Evolutionary conservation across 2,888 invertebrate species (phyloP), one percentile per base, ranked within the genome.

Genomic region (Drosophila emarginata): DNA sequence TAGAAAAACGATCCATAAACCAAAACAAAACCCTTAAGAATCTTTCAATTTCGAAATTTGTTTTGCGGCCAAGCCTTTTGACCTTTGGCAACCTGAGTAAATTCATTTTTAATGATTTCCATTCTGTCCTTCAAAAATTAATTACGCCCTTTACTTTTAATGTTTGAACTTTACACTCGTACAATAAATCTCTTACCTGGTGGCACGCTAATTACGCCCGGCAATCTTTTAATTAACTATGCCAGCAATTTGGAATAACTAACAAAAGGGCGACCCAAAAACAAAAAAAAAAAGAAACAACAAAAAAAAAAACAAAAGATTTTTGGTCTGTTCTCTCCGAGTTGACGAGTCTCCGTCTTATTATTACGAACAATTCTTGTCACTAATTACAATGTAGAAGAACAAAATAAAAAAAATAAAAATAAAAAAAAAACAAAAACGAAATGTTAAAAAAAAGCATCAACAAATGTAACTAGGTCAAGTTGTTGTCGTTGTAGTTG

Each of bases 141-240:
- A 73, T 72, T 73, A 72, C 54, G 73, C 73, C 73, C 72, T 72
- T 72, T 72, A 67, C 73, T 72, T 72, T 45, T 57, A 51, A 58
- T 60, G 65, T 58, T 54, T 72, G 76, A 80, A 80, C 83, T 86
- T 64, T 72, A 58, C 74, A 50, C 82, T 77, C 23, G 61, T 50
- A 53, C 68, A 56, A 18, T 64, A 66, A 65, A 64, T 59, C 56
- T 56, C 26, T 56, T 15, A 51, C 37, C 53, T 61, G 64, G 18
- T 72, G 57, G 21, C 23, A 39, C 18, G 60, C 87, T 83, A 87
- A 87, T 83, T 83, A 81, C 77, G 82, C 56, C 45, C 67, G 67
- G 78, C 74, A 82, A 85, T 83, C 64, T 82, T 79, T 87, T 87
- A 85, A 85, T 83, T 87, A 85, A 85, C 87, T 87, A 87, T 81